Percentiles rank a stretch among this genome's conserved stretches.
phyloP scores from a whole-genome alignment of 2,113 vertebrate genomes.

The Nesogale talazaci region DNA sequence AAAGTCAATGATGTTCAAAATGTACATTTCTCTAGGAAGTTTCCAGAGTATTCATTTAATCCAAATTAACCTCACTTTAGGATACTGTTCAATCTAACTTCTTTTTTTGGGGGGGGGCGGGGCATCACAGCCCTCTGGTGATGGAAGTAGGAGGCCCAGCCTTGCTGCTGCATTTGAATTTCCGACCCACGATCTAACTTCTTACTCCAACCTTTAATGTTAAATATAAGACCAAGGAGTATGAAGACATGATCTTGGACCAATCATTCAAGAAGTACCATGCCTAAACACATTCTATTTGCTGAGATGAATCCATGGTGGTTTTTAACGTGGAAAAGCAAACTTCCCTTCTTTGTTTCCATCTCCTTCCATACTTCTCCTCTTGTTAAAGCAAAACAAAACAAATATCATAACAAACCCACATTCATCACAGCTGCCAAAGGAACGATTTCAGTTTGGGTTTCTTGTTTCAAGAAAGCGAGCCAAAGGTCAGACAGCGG shows the following conservation, averaged over 20 bases:
- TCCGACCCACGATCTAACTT: neutral
- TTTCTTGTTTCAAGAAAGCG: constrained; percentile 16
- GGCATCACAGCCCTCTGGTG: too few species aligned
- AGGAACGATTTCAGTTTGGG: neutral
- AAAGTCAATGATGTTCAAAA: neutral
- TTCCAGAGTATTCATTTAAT: neutral
- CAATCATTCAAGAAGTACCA: neutral
- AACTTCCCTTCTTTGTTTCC: neutral
- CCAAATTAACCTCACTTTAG: constrained; percentile 27
- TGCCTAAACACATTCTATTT: constrained; percentile 27
- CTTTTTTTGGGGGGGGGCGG: too few species aligned
- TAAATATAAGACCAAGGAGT: neutral
- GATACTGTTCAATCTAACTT: neutral
- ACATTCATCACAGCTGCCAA: neutral
- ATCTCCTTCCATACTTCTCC: neutral
- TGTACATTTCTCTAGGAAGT: neutral
- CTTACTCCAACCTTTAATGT: constrained; percentile 30
- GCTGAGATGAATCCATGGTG: neutral
- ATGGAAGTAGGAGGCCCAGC: too few species aligned
- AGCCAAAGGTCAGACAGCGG: constrained; percentile 63
- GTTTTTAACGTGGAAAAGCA: neutral
- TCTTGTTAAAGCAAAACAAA: neutral
- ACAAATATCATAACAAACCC: neutral
- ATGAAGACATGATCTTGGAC: neutral
- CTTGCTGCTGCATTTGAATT: too few species aligned